Conservation (phyloP, 2,888 invertebrate species). For the Melinaea menophilus region DNA sequence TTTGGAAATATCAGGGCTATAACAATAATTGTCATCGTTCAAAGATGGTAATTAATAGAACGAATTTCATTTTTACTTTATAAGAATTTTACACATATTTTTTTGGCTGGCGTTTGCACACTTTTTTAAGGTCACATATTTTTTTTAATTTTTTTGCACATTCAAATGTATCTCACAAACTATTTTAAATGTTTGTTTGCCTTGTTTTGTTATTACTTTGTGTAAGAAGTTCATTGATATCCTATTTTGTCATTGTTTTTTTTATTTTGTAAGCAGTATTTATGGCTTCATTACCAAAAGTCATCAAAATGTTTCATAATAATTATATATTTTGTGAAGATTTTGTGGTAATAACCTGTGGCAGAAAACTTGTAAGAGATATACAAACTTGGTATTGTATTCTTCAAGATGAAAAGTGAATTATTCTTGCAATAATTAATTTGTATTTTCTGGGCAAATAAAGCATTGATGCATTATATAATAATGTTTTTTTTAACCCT, state of each 20-base stretch:
- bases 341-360: conserved; percentile 55
- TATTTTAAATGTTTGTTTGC: background rate
- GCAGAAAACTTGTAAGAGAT: conserved; percentile 29
- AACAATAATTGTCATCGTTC: background rate
- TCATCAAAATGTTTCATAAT: conserved; percentile 1
- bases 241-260: background rate
- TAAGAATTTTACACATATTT: conserved; percentile 9
- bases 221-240: background rate
- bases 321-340: conserved; percentile 54
- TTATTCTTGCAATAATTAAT: conserved; percentile 72
- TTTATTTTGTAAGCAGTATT: background rate
- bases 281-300: background rate
- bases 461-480: conserved; percentile 65
- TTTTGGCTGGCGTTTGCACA: conserved; percentile 16
- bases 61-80: conserved; percentile 8
- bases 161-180: background rate
- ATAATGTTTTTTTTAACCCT: no score
- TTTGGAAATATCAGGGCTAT: background rate
- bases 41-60: conserved; percentile 7
- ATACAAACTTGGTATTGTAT: conserved; percentile 46
- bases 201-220: background rate
- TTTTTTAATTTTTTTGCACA: background rate
- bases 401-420: conserved; percentile 53
- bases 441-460: conserved; percentile 77
- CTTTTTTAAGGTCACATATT: background rate